Conservation (phyloP, 2,888 invertebrate genomes). For the Tinea trinotella region DNA sequence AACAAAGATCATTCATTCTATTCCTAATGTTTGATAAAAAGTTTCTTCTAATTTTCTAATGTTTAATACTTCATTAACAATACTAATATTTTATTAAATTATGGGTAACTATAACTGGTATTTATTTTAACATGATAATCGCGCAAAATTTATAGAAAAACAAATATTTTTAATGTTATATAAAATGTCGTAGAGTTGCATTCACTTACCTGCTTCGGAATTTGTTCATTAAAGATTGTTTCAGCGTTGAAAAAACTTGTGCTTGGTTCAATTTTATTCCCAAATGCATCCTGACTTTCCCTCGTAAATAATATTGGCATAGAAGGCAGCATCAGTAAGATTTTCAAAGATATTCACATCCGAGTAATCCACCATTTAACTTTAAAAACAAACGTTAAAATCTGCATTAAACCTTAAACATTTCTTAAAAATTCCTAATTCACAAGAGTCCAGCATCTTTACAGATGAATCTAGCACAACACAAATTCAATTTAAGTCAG, state of each 20-base stretch:
- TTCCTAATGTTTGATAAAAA: no score
- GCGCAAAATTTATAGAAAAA: background rate
- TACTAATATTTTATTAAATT: no score
- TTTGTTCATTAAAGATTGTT: background rate
- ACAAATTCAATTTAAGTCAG: slow-evolving; percentile 29
- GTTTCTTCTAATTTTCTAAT: no score
- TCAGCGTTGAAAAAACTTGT: slow-evolving; percentile 43
- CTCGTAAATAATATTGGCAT: slow-evolving; percentile 63
- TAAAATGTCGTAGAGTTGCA: slow-evolving; percentile 1
- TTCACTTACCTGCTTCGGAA: background rate
- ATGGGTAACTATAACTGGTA: no score
- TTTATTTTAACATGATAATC: no score
- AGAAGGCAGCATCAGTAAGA: slow-evolving; percentile 56
- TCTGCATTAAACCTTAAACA: background rate
- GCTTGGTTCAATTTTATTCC: slow-evolving; percentile 58
- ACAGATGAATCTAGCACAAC: slow-evolving; percentile 31
- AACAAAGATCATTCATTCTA: no score
- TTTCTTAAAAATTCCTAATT: background rate
- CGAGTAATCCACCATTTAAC: slow-evolving; percentile 5
- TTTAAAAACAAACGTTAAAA: background rate
- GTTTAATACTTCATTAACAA: no score
- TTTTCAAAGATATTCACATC: background rate
- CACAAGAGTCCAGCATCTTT: background rate
- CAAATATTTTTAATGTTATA: background rate
- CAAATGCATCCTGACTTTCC: slow-evolving; percentile 65